Base-by-base conservation (phyloP, 1,140 invertebrate genomes). In the Trichoplusia ni region DNA sequence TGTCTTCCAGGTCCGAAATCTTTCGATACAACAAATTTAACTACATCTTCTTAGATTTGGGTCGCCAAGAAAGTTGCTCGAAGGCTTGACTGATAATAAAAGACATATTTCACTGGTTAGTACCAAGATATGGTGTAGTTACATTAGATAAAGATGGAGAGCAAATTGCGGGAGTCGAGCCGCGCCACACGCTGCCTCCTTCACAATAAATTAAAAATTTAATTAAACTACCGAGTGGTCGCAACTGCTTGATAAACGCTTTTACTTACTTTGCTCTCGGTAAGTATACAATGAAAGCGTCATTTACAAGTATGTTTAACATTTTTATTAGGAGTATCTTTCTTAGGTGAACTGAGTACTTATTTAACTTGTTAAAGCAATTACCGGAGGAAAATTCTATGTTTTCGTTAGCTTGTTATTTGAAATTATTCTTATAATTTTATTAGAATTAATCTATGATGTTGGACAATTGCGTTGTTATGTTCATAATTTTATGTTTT, bases 141-240 rank as follows among this genome's bases (percentile, higher is more conserved):
- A 74, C 71, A 81, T 76, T 69, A 78, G 72, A 75, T 77, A 79
- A 70, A 78, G 71, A 78, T 75, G 68, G 64, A 65, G 40, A 68
- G 67, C 72, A 79, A 79, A 81, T 77, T 84, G 75, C 73, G 60
- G 72, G 67, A 46, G 38, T 60, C 42, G 64, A 56, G 53, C 64
- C 51, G 70, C 73, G 68, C 71, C 81, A 76, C 72, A 77, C 75
- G 80, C 68, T 66, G 59, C 71, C 73, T 66, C 66, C 71, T 81
- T 73, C 73, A 75, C 74, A 76, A 81, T 86, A 84, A 86, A 84
- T 86, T 84, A 83, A 86, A 84, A 83, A 79, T 83, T 86, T 84
- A 86, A 84, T 86, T 83, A 86, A 86, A 82, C 73, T 79, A 77
- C 64, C 68, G 69, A 66, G 73, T 75, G 75, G 71, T 77, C 73